Base-by-base conservation (phyloP, 2,113 vertebrate genomes). In the Bufo gargarizans region DNA sequence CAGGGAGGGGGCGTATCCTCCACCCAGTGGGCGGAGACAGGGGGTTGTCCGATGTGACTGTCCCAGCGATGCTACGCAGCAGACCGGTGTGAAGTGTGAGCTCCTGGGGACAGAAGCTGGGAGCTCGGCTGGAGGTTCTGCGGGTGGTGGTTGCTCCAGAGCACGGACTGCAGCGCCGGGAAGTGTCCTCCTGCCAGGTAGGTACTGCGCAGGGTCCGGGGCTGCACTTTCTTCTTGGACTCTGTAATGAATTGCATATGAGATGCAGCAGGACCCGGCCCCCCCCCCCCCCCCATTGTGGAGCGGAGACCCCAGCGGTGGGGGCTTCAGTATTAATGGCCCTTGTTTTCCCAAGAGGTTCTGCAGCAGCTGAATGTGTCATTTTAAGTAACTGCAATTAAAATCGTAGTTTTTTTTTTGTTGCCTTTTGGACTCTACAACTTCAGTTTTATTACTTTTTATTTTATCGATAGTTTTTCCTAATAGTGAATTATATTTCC, bases 11-110 rank as follows among this genome's bases (percentile, higher is more conserved):
- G 85, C 85, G 59, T 33, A 74, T 53, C 67, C 45, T 59, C n/a
- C 20, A 58, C 77, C 77, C 77, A 45, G 53, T 77, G 87, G 86
- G 87, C 33, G 69, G 87, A 82, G 80, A 10, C 80, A 82, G 80
- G 80, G 80, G 86, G 80, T 50, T 82, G 86, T 83, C 56, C 63
- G 85, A 22, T 59, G 63, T 56, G 61, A 56, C 65, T 81, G 77
- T 74, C 22, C 67, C 58, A 47, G 45, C 72, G 22, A 47, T 58
- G 43, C 80, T 61, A 63, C 7, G 65, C 55, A 45, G 9, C 74
- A 53, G 74, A 63, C 17, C 59, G 58, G 20, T 5, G 61, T 20
- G 71, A 8, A 79, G 85, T 87, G 76, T 56, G 71, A 74, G 69
- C 20, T 83, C 80, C 69, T 13, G 43, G 67, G 53, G 77, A 43